A percentile compares a stretch with the other conserved stretches of the same genome.
Evolutionary conservation across 2,888 invertebrate genomes (phyloP).

Genomic region (Drosophila peninsularis): DNA sequence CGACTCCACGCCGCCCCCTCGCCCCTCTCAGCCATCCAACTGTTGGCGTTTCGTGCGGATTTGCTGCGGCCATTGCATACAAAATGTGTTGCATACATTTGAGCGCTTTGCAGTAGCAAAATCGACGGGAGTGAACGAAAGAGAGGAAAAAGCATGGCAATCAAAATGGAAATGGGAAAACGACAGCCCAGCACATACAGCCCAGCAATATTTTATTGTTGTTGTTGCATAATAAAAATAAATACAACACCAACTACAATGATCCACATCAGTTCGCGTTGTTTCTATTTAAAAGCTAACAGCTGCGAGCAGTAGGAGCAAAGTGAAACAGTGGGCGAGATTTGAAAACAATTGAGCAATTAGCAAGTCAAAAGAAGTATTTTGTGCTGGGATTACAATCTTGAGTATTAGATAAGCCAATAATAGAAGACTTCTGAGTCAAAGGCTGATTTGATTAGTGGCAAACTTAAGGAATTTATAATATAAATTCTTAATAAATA

Average conservation of each 20-base stretch:
- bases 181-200: constrained; percentile 20
- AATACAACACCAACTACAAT: constrained; percentile 22
- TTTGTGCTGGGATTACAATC: neutral
- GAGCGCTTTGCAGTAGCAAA: constrained; percentile 38
- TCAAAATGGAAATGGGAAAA: constrained; percentile 72
- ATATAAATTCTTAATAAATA: no score
- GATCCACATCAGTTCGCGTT: constrained; percentile 18
- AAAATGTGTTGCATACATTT: constrained; percentile 80
- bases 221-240: constrained; percentile 25
- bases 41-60: constrained; percentile 63
- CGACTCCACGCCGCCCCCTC: neutral
- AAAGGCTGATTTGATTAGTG: no score
- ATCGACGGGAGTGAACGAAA: constrained; percentile 13
- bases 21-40: constrained; percentile 7
- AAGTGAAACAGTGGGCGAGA: constrained; percentile 6
- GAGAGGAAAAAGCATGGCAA: constrained; percentile 48
- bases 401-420: neutral
- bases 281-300: constrained; percentile 26
- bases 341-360: neutral
- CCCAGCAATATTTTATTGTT: constrained; percentile 14
- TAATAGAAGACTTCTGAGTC: no score
- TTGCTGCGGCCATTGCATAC: constrained; percentile 77
- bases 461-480: no score
- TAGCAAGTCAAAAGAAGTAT: neutral
- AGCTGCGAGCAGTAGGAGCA: neutral